These are phyloP conservation scores for Drosophila macrospina DNA, from an alignment of 2,888 invertebrate species.

Conservation along the genomic window DNA sequence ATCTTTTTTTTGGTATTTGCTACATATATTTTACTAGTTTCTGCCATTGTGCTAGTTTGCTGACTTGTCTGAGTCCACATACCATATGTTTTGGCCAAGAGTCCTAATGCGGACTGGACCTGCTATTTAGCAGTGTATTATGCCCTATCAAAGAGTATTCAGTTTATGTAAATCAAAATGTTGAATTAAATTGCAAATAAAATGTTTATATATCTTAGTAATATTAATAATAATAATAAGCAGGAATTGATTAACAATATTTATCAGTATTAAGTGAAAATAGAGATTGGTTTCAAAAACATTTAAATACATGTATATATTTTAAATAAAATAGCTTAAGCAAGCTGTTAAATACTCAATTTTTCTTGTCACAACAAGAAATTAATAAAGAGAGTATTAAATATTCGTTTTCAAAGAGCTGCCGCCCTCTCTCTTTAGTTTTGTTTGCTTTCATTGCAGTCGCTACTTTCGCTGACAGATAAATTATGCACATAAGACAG, in stretches of 20 bases:
- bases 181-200: no score
- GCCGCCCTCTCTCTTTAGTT: background rate
- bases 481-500: slow-evolving; percentile 69
- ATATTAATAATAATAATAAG: no score
- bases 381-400: no score
- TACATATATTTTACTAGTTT: background rate
- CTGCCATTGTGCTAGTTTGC: slow-evolving; percentile 28
- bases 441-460: slow-evolving; percentile 36
- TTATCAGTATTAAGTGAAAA: no score
- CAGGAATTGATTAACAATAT: no score
- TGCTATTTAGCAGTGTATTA: slow-evolving; percentile 23
- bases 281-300: no score
- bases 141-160: slow-evolving; percentile 2
- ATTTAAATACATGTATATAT: no score
- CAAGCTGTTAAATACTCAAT: no score
- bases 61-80: slow-evolving; percentile 34
- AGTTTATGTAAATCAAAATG: background rate
- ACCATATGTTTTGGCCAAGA: slow-evolving; percentile 43
- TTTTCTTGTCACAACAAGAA: no score
- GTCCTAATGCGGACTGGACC: slow-evolving; percentile 42
- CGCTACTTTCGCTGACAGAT: slow-evolving; percentile 67
- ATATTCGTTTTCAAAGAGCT: background rate
- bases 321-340: no score
- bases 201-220: no score
- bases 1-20: background rate